These are phyloP conservation scores for Anoplopoma fimbria DNA, from an alignment of 2,113 vertebrate species.

Conservation along the genomic window DNA sequence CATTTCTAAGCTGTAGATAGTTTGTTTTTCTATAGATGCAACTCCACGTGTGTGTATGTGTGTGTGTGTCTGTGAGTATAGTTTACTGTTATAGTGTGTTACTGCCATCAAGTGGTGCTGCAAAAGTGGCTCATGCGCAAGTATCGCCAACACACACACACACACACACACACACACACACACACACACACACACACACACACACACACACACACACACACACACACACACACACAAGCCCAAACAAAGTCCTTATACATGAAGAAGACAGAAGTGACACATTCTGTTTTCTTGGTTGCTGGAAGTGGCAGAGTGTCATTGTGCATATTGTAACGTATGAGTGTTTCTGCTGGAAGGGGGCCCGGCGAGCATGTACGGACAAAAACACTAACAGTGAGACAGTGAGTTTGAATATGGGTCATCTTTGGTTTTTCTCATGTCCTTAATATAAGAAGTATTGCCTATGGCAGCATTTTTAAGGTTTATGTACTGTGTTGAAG, in stretches of 20 bases:
- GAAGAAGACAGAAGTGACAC: constrained; percentile 25
- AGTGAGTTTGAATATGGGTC: constrained; percentile 36
- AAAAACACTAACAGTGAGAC: constrained; percentile 15
- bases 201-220: not conserved
- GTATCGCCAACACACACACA: not conserved
- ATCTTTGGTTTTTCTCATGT: constrained; percentile 20
- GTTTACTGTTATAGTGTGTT: constrained; percentile 14
- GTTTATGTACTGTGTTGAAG: not conserved
- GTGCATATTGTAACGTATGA: constrained; percentile 27
- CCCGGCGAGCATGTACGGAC: not conserved
- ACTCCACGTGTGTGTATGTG: constrained; percentile 5
- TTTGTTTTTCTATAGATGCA: not conserved
- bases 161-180: not conserved
- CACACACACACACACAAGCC: not conserved
- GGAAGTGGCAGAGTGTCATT: constrained; percentile 41
- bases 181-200: not conserved
- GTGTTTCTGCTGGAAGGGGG: constrained; percentile 12
- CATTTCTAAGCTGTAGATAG: not conserved
- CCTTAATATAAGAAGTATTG: not conserved
- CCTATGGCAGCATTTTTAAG: not conserved
- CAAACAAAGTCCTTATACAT: constrained; percentile 15
- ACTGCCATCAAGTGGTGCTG: constrained; percentile 58
- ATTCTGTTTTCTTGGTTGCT: constrained; percentile 20
- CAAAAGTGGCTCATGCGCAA: not conserved
- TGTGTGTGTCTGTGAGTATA: constrained; percentile 7